Conservation (phyloP, 2,113 vertebrate species). For the Apodemus speciosus region DNA sequence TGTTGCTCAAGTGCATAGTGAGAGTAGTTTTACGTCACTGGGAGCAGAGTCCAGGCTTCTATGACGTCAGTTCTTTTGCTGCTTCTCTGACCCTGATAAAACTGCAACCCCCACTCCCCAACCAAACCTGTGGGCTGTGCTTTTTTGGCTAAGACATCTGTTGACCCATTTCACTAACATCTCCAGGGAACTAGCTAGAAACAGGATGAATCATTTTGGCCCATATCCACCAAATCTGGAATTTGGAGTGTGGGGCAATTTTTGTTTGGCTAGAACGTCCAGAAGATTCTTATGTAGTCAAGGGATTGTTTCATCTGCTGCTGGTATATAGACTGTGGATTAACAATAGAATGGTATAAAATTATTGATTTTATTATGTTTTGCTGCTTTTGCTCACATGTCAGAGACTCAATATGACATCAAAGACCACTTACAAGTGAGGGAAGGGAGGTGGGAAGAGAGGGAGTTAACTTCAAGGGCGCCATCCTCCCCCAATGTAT, state of each 20-base stretch:
- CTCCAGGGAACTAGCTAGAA: slow-evolving; percentile 34
- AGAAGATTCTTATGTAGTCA: neutral
- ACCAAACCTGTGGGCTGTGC: neutral
- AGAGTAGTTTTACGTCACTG: neutral
- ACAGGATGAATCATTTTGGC: neutral
- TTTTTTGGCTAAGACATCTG: slow-evolving; percentile 29
- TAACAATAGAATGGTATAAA: too few relatives aligned
- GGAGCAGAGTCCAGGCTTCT: neutral
- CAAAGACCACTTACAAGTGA: neutral
- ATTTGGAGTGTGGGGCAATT: neutral
- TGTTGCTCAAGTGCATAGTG: neutral
- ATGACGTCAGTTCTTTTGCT: slow-evolving; percentile 9
- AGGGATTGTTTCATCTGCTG: neutral
- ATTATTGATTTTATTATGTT: slow-evolving; percentile 21
- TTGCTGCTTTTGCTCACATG: neutral
- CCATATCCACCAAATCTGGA: neutral
- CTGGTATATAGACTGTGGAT: neutral
- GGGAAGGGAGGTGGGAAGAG: neutral
- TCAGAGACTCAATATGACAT: slow-evolving; percentile 1
- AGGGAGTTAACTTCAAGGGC: neutral
- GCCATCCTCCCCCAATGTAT: neutral
- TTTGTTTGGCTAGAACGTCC: neutral
- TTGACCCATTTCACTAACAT: slow-evolving; percentile 5
- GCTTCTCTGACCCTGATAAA: neutral
- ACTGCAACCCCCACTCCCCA: neutral